A percentile compares a stretch with the other conserved stretches of the same genome.
Conservation (phyloP, 2,888 invertebrate genomes). For the Acheta domesticus region DNA sequence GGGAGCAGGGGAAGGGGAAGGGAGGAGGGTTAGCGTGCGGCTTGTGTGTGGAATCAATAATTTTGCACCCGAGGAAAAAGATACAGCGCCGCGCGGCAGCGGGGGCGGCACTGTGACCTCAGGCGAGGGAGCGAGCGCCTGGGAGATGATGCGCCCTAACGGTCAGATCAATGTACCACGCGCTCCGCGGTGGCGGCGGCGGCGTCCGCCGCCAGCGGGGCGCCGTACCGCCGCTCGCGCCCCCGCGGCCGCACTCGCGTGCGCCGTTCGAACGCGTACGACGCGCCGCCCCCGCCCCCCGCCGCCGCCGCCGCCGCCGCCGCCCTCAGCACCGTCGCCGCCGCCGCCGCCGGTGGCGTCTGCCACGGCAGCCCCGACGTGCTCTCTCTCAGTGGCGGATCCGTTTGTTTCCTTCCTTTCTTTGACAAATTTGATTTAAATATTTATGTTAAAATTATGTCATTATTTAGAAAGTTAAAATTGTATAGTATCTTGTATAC, state of each 20-base stretch:
- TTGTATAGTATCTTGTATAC: too few species aligned
- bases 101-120: neutral
- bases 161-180: conserved; percentile 7
- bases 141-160: conserved; percentile 18
- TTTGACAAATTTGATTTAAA: too few species aligned
- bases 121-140: neutral
- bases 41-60: conserved; percentile 18
- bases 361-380: too few species aligned
- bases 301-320: too few species aligned
- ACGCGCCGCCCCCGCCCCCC: neutral
- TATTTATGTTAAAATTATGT: too few species aligned
- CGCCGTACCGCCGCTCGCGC: neutral
- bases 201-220: neutral
- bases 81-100: neutral
- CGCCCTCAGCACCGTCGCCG: too few species aligned
- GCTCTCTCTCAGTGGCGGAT: too few species aligned
- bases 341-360: too few species aligned
- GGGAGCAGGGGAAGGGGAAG: too few species aligned
- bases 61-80: conserved; percentile 18
- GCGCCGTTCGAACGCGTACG: neutral
- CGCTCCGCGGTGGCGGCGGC: neutral
- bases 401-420: too few species aligned
- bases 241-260: conserved; percentile 1
- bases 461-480: too few species aligned
- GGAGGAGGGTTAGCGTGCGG: neutral